phyloP scores from a whole-genome alignment of 2,888 invertebrate genomes.

The Chrysodeixis includens region DNA sequence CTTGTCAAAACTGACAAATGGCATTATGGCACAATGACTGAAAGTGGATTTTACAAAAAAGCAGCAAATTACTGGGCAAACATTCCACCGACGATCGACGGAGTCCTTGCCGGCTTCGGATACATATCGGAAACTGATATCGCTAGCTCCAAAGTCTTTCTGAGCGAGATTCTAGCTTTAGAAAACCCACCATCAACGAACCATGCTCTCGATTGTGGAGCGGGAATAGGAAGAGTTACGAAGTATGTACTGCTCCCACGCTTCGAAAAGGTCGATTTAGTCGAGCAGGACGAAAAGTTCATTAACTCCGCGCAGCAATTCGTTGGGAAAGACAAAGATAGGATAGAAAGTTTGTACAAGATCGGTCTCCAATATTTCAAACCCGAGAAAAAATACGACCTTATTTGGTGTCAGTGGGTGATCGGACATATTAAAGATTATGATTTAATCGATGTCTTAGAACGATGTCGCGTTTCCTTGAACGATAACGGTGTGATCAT shows the following conservation, averaged over 20 bases:
- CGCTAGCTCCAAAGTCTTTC: slow-evolving; percentile 94
- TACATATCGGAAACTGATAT: slow-evolving; percentile 96
- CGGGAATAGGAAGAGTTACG: slow-evolving; percentile 98
- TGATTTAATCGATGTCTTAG: slow-evolving; percentile 93
- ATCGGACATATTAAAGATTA: slow-evolving; percentile 95
- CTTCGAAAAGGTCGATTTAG: slow-evolving; percentile 96
- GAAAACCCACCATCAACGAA: slow-evolving; percentile 88
- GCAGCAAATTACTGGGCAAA: slow-evolving; percentile 96
- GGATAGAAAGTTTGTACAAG: slow-evolving; percentile 92
- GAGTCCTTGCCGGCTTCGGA: slow-evolving; percentile 98
- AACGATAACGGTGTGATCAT: slow-evolving; percentile 73
- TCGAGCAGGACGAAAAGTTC: slow-evolving; percentile 96
- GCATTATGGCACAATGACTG: slow-evolving; percentile 64
- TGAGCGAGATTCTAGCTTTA: slow-evolving; percentile 85
- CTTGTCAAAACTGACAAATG: slow-evolving; percentile 20
- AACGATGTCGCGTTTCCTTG: slow-evolving; percentile 88
- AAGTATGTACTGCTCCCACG: slow-evolving; percentile 94
- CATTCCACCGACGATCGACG: slow-evolving; percentile 96
- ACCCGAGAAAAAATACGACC: slow-evolving; percentile 94
- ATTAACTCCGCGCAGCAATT: slow-evolving; percentile 91
- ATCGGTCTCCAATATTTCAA: slow-evolving; percentile 95
- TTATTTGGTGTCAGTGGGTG: slow-evolving; percentile 99
- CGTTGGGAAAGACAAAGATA: slow-evolving; percentile 79
- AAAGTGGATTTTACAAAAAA: slow-evolving; percentile 90
- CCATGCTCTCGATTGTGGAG: slow-evolving; percentile 97